Evolutionary conservation across 2,888 invertebrate species (phyloP).

Genomic region (Hirtodrosophila cameraria): DNA sequence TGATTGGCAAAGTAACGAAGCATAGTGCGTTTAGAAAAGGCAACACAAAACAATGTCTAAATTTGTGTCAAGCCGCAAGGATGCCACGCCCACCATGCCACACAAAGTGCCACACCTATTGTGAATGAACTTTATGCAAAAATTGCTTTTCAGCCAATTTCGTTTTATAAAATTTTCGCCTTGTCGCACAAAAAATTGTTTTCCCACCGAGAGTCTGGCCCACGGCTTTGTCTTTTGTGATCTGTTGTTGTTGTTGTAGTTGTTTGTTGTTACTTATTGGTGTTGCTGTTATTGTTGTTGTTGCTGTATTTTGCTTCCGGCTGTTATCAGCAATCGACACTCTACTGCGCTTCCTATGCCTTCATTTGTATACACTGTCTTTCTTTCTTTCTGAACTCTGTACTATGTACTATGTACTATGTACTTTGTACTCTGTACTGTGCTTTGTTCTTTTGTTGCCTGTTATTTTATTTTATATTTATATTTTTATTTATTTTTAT

Average conservation of each 20-base stretch:
- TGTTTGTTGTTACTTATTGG: constrained; percentile 22
- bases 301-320: constrained; percentile 66
- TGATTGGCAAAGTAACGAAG: constrained; percentile 62
- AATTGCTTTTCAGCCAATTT: constrained; percentile 70
- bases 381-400: not conserved
- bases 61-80: constrained; percentile 64
- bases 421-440: not conserved
- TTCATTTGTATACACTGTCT: constrained; percentile 54
- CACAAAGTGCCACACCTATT: constrained; percentile 49
- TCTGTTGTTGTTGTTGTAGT: constrained; percentile 36
- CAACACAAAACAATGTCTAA: constrained; percentile 56
- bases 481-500: too few relatives aligned
- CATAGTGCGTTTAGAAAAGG: constrained; percentile 49
- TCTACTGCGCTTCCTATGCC: constrained; percentile 53
- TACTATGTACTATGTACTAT: not conserved
- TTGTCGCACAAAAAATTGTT: constrained; percentile 35
- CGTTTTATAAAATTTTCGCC: constrained; percentile 60
- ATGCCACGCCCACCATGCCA: constrained; percentile 39
- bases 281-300: constrained; percentile 22
- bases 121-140: constrained; percentile 55
- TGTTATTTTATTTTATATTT: too few relatives aligned
- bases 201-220: constrained; percentile 1
- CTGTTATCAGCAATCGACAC: constrained; percentile 77
- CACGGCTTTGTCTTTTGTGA: constrained; percentile 66
- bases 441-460: not conserved